Base-by-base conservation (phyloP, 2,113 vertebrate species). In the Lontra canadensis region DNA sequence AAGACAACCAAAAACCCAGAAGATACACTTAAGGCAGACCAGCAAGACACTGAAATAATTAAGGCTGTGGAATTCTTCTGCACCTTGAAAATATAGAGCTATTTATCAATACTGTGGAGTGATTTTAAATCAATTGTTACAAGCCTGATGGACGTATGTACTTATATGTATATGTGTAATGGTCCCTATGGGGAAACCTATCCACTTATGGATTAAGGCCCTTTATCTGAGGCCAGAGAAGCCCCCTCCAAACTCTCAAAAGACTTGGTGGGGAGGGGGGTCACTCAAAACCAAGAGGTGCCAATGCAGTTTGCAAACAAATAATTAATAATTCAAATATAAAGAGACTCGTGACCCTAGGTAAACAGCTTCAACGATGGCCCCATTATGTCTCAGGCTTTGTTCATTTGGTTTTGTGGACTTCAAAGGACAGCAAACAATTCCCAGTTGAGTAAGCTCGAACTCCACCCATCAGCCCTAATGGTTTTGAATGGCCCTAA, bases 1-100 rank as follows among this genome's bases (percentile, higher is more conserved):
- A 90, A 88, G 93, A 97, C 81, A 97, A 96, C 92, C 87, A 90
- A 97, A 96, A 97, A 97, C 80, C 90, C 98, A 97, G 98, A 98
- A 98, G 97, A 97, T 98, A 99, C 98, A 98, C 98, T 99, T 99
- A 99, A 99, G 99, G 99, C 98, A 99, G 98, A 99, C 98, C 98
- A 99, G 98, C 98, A 98, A 98, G 98, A 99, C 98, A 98, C 98
- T 98, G 98, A 98, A 98, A 98, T 98, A 98, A 98, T 99, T 99
- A 99, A 99, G 99, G 99, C 99, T 98, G 98, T 98, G 98, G 98
- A 98, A 98, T 98, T 98, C 97, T 97, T 99, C 98, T 98, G 98
- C 99, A 99, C 98, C 98, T 99, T 98, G 98, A 98, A 99, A 98
- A 98, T 96, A 98, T 97, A 97, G 98, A 98, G 97, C 98, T 98